These are phyloP conservation scores for Sthenelais limicola DNA, from an alignment of 2,888 invertebrate genomes.

Conservation along the genomic window DNA sequence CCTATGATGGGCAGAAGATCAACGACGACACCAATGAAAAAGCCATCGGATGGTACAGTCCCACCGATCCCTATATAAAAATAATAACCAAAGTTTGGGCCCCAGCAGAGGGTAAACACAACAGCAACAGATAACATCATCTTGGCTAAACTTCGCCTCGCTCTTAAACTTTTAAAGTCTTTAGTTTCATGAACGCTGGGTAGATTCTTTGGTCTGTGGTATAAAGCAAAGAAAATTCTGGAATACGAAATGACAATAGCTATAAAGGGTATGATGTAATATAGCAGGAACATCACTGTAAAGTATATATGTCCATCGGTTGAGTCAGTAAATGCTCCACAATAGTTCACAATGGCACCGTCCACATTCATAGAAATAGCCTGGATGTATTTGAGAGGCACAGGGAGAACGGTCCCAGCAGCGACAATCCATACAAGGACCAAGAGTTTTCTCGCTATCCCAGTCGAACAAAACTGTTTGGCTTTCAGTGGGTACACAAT, in stretches of 20 bases:
- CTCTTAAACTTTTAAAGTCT: conserved; percentile 25
- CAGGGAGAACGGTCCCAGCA: conserved; percentile 49
- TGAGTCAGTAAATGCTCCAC: not conserved
- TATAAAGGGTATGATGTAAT: conserved; percentile 42
- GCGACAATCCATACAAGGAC: conserved; percentile 73
- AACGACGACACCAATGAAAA: conserved; percentile 41
- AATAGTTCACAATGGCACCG: conserved; percentile 26
- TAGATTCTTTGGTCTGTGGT: conserved; percentile 12
- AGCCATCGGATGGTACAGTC: conserved; percentile 34
- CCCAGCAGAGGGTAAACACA: conserved; percentile 47
- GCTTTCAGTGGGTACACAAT: conserved; percentile 75
- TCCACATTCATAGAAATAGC: not conserved
- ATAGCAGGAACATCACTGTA: conserved; percentile 29
- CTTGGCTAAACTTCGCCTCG: conserved; percentile 44
- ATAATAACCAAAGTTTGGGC: conserved; percentile 43
- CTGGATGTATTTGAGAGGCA: conserved; percentile 39
- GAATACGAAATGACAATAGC: conserved; percentile 36
- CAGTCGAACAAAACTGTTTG: conserved; percentile 73
- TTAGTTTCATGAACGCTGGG: conserved; percentile 2
- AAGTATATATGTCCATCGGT: conserved; percentile 22
- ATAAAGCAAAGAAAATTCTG: conserved; percentile 43
- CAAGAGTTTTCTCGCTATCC: conserved; percentile 73
- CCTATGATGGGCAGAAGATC: conserved; percentile 47
- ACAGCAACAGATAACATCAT: conserved; percentile 48
- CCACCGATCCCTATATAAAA: conserved; percentile 32